Evolutionary conservation across 1,140 invertebrate genomes (phyloP), one percentile per base, ranked within the genome.

Genomic region (Hormaphis cornu): DNA sequence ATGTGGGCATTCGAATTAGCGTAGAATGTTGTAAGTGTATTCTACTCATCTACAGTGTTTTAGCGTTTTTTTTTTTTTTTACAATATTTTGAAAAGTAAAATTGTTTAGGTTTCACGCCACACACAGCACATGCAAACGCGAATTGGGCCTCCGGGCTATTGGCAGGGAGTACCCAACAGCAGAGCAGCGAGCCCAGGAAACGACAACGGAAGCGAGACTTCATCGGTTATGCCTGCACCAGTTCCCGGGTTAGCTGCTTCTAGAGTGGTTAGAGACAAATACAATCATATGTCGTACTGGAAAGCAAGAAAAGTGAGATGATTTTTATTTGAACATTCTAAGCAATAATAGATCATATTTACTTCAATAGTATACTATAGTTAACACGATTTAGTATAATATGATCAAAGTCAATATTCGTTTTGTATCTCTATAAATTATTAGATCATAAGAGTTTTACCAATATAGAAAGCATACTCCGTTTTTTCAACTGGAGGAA

Each of bases 231-330:
- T 75, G 74, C 75, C 75, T 10, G 59, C 70, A 3, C 52, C 54
- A 9, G 71, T 40, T 26, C 70, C 48, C 52, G 72, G 30, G 58
- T 71, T 42, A 70, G 73, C 63, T 42, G 61, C 50, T 54, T 72
- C 58, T 44, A 71, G 28, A 71, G 72, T 61, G 10, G 66, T 46
- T 53, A 69, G 59, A 42, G 69, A 71, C 1, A 76, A 76, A 70
- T 90, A 90, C 77, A 86, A 85, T 69, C 89, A 91, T 77, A 82
- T 91, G 40, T 89, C 88, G 46, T 91, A 90, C 74, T 93, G 90
- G 89, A 85, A 89, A 72, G 91, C 91, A 0, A 82, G 88, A 70
- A 75, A 74, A 69, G 74, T 75, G 53, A 72, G 61, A 50, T n/a
- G 1, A 18, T 42, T 7, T 9, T 26, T 30, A 12, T 6, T 28